These are phyloP conservation scores for Mimumesa dahlbomi DNA, from an alignment of 2,888 invertebrate genomes.

Conservation along the genomic window DNA sequence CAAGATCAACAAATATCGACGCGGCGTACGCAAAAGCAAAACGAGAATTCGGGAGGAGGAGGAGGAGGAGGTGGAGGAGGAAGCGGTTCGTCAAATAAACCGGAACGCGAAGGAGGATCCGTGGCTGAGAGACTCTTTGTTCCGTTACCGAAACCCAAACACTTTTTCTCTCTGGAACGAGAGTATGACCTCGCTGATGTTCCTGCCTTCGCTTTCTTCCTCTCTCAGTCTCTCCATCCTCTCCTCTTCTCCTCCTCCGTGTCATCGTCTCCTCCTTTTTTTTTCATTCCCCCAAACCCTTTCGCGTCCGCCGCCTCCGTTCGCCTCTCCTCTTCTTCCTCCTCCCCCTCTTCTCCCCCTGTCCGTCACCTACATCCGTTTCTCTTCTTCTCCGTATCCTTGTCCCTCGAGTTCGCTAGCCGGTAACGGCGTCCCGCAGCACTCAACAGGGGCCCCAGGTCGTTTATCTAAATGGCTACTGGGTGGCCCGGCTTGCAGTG, in stretches of 20 bases:
- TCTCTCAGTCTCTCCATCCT: constrained; percentile 46
- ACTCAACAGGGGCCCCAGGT: constrained; percentile 76
- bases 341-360: constrained; percentile 6
- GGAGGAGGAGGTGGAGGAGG: constrained; percentile 1
- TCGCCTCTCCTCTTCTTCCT: constrained; percentile 14
- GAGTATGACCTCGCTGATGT: constrained; percentile 46
- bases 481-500: constrained; percentile 72
- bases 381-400: constrained; percentile 9
- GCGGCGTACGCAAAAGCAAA: not conserved
- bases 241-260: constrained; percentile 16
- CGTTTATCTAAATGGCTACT: constrained; percentile 79
- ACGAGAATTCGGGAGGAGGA: not conserved
- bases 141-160: constrained; percentile 68
- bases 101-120: constrained; percentile 44
- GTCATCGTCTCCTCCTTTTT: constrained; percentile 21
- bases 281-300: constrained; percentile 7
- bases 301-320: constrained; percentile 24
- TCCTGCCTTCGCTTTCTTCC: constrained; percentile 63
- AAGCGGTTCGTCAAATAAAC: constrained; percentile 46
- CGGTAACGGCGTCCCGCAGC: constrained; percentile 70
- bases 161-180: constrained; percentile 59
- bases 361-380: not conserved
- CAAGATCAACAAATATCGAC: constrained; percentile 55
- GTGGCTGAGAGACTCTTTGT: constrained; percentile 63
- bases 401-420: constrained; percentile 22